These are phyloP conservation scores for Lycodopsis pacificus DNA, from an alignment of 2,797 vertebrate genomes.

Conservation along the genomic window DNA sequence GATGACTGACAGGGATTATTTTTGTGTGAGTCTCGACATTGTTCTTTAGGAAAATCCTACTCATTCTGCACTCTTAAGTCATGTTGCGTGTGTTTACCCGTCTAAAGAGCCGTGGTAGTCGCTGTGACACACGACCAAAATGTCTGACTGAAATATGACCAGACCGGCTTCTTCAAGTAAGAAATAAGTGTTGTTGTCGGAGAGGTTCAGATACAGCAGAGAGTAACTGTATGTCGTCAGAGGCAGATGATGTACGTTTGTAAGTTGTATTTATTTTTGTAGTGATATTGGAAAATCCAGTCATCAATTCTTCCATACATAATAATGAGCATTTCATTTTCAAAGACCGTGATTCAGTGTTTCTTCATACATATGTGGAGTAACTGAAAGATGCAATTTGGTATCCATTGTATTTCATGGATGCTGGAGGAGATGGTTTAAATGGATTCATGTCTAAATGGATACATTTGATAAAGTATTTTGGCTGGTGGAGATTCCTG, in stretches of 20 bases:
- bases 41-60: not conserved
- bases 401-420: not conserved
- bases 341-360: not conserved
- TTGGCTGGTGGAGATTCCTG: not conserved
- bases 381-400: not conserved
- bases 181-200: not conserved
- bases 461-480: not conserved
- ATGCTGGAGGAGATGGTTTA: not conserved
- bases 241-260: not conserved
- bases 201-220: not conserved
- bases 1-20: not conserved
- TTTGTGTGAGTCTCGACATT: not conserved
- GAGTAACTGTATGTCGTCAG: slow-evolving; percentile 1
- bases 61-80: not conserved
- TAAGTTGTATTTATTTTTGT: slow-evolving; percentile 6
- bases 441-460: not conserved
- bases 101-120: not conserved
- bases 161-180: not conserved
- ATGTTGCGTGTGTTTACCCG: not conserved
- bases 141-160: not conserved
- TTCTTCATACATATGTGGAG: not conserved
- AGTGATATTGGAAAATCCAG: not conserved
- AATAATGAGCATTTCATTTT: not conserved
- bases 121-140: not conserved
- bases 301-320: not conserved